Evolutionary conservation across 1,140 invertebrate species (phyloP).

Genomic region (Acromyrmex echinatior): DNA sequence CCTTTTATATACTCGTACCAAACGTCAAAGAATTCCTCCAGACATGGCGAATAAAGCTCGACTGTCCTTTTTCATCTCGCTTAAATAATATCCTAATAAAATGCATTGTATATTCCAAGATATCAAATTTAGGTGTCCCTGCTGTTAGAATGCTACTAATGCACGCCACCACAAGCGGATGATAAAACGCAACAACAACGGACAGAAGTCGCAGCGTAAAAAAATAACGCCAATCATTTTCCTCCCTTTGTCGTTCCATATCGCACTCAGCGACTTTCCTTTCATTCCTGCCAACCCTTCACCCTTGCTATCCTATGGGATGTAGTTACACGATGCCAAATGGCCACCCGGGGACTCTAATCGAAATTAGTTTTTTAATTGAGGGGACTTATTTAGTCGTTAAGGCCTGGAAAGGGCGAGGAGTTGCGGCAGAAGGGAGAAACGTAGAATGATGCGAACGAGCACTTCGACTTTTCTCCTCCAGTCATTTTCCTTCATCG

Average conservation of each 20-base stretch:
- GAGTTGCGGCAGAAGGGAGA: neutral
- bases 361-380: conserved; percentile 86
- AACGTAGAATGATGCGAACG: conserved; percentile 32
- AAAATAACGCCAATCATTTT: conserved; percentile 50
- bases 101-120: conserved; percentile 2
- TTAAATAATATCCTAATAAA: conserved; percentile 42
- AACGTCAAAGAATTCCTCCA: neutral
- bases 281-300: conserved; percentile 51
- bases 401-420: conserved; percentile 62
- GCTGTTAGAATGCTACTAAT: conserved; percentile 30
- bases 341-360: conserved; percentile 82
- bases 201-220: conserved; percentile 44
- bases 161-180: neutral
- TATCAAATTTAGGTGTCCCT: conserved; percentile 27
- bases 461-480: conserved; percentile 48
- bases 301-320: conserved; percentile 49
- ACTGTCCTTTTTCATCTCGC: neutral
- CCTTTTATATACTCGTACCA: neutral
- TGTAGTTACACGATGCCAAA: conserved; percentile 80
- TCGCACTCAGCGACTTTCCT: conserved; percentile 51
- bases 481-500: conserved; percentile 50
- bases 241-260: conserved; percentile 45
- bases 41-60: neutral
- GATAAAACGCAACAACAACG: conserved; percentile 55
- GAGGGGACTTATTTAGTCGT: conserved; percentile 83